Percentiles rank a stretch among this genome's conserved stretches.
phyloP scores from a whole-genome alignment of 2,113 vertebrate species.

The Aramus guarauna region DNA sequence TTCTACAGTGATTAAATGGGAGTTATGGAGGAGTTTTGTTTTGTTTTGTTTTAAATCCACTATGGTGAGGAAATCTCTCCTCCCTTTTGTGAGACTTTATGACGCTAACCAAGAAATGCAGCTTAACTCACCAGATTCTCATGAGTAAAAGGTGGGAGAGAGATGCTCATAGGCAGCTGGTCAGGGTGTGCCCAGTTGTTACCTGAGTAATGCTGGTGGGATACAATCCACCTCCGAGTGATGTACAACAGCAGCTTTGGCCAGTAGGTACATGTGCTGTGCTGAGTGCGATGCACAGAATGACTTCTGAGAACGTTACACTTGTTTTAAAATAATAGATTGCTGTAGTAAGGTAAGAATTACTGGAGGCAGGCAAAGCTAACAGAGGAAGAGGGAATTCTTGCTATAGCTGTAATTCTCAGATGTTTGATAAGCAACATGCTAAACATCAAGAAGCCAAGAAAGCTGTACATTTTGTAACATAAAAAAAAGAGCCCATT shows the following conservation, averaged over 20 bases:
- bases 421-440: background rate
- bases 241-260: background rate
- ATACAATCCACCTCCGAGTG: background rate
- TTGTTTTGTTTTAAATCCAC: background rate
- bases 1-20: background rate
- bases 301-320: background rate
- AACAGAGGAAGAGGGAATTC: background rate
- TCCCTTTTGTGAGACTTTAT: background rate
- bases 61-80: background rate
- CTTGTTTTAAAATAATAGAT: background rate
- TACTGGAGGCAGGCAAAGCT: background rate
- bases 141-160: background rate
- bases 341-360: background rate
- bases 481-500: background rate
- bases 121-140: background rate
- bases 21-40: background rate
- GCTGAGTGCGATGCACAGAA: background rate
- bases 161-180: background rate
- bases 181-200: background rate
- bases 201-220: background rate
- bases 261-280: background rate
- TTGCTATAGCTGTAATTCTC: background rate
- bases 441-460: background rate
- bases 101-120: background rate
- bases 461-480: background rate